Evolutionary conservation across 2,113 vertebrate species (phyloP).

Genomic region (Amia ocellicauda): DNA sequence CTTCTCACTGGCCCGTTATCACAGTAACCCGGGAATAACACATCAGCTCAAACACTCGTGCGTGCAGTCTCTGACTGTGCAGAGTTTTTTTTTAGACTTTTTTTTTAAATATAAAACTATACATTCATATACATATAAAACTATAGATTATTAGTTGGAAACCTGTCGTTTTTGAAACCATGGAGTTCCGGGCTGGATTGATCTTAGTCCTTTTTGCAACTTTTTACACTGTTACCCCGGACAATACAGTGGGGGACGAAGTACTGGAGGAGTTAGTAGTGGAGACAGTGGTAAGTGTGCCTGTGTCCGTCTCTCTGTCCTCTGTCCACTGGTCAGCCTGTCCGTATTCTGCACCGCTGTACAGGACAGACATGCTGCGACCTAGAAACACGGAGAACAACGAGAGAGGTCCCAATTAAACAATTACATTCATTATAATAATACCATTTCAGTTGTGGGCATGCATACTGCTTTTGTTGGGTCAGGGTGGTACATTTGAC

Average conservation of each 20-base stretch:
- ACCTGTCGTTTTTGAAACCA: conserved; percentile 24
- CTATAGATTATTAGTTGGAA: conserved; percentile 12
- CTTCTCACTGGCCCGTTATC: conserved; percentile 50
- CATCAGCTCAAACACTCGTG: conserved; percentile 54
- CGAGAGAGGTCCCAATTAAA: neutral
- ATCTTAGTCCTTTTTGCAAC: conserved; percentile 45
- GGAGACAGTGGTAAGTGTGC: conserved; percentile 65
- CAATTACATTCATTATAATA: neutral
- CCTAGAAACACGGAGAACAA: neutral
- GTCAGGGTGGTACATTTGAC: too few relatives aligned
- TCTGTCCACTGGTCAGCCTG: neutral
- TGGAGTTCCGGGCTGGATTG: conserved; percentile 39
- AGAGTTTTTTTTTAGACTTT: neutral
- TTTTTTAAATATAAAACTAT: conserved; percentile 2
- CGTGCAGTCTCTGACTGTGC: neutral
- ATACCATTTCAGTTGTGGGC: neutral
- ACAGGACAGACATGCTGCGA: conserved; percentile 22
- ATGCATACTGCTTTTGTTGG: too few relatives aligned
- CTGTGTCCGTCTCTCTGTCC: neutral
- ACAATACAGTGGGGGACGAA: conserved; percentile 31
- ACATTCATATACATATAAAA: neutral
- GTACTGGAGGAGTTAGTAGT: conserved; percentile 54
- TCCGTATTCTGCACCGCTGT: too few relatives aligned
- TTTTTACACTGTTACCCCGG: conserved; percentile 36
- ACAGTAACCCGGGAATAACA: conserved; percentile 42